Evolutionary conservation across 1,140 invertebrate species (phyloP).

Genomic region (Lineus longissimus): DNA sequence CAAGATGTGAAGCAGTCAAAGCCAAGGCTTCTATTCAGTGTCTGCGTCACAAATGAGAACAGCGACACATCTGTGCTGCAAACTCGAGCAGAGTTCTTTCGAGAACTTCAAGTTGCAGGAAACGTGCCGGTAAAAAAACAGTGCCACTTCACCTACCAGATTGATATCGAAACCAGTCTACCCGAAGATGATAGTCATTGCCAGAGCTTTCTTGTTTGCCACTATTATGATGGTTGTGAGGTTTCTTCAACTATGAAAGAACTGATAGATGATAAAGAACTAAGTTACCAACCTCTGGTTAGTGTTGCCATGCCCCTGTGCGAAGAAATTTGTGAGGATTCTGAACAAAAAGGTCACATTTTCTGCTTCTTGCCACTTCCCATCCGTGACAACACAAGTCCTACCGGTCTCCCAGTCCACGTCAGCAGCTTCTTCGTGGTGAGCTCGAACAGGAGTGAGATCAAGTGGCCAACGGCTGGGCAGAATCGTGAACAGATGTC

Average conservation of each 20-base stretch:
- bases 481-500: conserved; percentile 7
- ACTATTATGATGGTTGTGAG: conserved; percentile 17
- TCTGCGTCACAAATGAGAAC: not conserved
- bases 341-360: too few relatives aligned
- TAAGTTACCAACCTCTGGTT: conserved; percentile 4
- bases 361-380: conserved; percentile 26
- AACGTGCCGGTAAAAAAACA: not conserved
- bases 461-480: conserved; percentile 28
- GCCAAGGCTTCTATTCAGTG: not conserved
- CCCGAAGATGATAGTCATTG: too few relatives aligned
- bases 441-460: conserved; percentile 25
- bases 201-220: conserved; percentile 8
- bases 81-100: not conserved
- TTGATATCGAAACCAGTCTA: conserved; percentile 10
- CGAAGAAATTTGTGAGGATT: conserved; percentile 6
- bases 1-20: not conserved
- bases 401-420: conserved; percentile 21
- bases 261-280: conserved; percentile 3
- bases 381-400: conserved; percentile 15
- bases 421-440: conserved; percentile 26
- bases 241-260: conserved; percentile 12
- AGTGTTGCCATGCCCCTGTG: conserved; percentile 7
- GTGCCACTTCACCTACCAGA: not conserved
- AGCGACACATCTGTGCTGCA: not conserved
- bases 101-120: not conserved